Percentiles rank a stretch among this genome's conserved stretches.
Conservation (phyloP, 2,113 vertebrate genomes). For the Cromileptes altivelis region DNA sequence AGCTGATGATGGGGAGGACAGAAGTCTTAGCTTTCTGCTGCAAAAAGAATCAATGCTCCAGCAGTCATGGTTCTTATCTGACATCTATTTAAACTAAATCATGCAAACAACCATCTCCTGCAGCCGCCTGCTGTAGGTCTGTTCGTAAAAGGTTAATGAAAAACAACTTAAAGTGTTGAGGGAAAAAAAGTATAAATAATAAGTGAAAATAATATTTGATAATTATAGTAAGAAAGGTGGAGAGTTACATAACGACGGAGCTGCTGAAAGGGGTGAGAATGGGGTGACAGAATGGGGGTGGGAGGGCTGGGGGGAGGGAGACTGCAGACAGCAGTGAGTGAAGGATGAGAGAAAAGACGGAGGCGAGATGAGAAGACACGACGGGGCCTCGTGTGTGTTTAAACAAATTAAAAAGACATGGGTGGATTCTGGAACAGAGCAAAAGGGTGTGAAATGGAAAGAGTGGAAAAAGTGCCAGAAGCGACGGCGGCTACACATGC, state of each 20-base stretch:
- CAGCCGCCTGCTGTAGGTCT: too few relatives aligned
- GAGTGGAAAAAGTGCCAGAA: not conserved
- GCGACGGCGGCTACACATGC: not conserved
- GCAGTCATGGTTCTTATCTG: too few relatives aligned
- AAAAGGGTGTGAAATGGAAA: constrained; percentile 31
- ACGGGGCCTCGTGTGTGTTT: not conserved
- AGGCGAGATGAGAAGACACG: not conserved
- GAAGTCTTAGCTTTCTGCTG: too few relatives aligned
- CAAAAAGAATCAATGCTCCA: too few relatives aligned
- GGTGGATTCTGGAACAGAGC: not conserved
- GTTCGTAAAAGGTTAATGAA: too few relatives aligned
- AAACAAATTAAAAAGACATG: constrained; percentile 18
- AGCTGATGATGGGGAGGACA: too few relatives aligned
- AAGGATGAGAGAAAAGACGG: not conserved
- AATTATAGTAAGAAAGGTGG: not conserved
- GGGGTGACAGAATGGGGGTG: not conserved
- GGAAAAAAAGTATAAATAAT: too few relatives aligned
- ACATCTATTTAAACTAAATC: too few relatives aligned
- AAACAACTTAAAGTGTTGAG: too few relatives aligned
- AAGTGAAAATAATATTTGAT: too few relatives aligned
- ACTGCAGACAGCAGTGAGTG: not conserved
- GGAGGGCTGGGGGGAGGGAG: not conserved
- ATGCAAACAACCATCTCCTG: too few relatives aligned
- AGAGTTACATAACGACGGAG: not conserved
- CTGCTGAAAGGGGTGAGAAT: not conserved